Conservation (phyloP, 2,888 invertebrate species). For the Lissocephala sabroskyi region DNA sequence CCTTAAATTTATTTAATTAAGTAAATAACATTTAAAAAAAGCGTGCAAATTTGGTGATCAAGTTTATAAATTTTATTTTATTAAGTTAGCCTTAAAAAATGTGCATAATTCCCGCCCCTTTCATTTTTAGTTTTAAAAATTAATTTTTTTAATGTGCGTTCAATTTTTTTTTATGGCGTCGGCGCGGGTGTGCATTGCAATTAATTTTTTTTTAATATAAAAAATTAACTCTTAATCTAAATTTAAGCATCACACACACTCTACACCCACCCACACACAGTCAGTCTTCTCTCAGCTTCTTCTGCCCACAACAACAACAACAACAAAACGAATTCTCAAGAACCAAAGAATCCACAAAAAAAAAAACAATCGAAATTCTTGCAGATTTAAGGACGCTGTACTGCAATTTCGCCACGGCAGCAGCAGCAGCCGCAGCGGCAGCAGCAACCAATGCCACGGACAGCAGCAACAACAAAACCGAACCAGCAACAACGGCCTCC, state of each 20-base stretch:
- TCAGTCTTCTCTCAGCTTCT: neutral
- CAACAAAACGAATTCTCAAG: conserved; percentile 6
- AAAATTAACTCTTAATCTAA: conserved; percentile 5
- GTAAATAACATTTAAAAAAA: conserved; percentile 1
- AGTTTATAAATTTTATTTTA: no score
- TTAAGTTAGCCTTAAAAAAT: conserved; percentile 12
- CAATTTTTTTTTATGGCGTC: conserved; percentile 26
- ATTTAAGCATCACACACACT: conserved; percentile 1
- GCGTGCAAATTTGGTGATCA: conserved; percentile 1
- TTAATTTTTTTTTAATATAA: conserved; percentile 10
- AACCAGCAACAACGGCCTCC: conserved; percentile 13
- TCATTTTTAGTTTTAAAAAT: conserved; percentile 1
- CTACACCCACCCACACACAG: neutral
- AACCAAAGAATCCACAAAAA: conserved; percentile 51
- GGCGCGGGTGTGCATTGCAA: conserved; percentile 29
- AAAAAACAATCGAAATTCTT: conserved; percentile 70
- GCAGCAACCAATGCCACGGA: conserved; percentile 17
- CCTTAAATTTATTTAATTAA: conserved; percentile 2
- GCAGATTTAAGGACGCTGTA: conserved; percentile 72
- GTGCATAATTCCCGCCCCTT: conserved; percentile 2
- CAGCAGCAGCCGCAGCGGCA: conserved; percentile 21
- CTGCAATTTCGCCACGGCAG: conserved; percentile 61
- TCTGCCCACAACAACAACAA: conserved; percentile 7
- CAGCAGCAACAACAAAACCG: conserved; percentile 19
- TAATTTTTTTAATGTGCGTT: conserved; percentile 3